Evolutionary conservation across 2,888 invertebrate genomes (phyloP), one percentile per base, ranked within the genome.

Genomic region (Cheilosia variabilis): DNA sequence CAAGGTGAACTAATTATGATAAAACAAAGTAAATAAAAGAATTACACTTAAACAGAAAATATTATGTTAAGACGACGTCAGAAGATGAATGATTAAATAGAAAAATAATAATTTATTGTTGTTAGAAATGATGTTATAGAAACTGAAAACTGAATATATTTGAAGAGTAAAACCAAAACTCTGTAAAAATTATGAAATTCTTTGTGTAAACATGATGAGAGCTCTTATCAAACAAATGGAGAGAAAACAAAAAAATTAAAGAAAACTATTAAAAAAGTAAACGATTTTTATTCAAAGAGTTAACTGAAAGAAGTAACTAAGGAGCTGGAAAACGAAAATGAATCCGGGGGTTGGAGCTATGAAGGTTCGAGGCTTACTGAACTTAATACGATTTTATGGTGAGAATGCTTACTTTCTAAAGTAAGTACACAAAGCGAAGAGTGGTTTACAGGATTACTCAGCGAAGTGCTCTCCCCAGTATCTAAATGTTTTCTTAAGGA

Each of bases 111-210:
- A 86, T 80, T 68, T 80, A 86, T 86, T 86, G 86, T 86, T 86
- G 86, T 86, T 86, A 86, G 86, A 86, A 57, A 80, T 76, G 86
- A 75, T 76, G 66, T 68, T 72, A 76, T 86, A 77, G 80, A 81
- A 81, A 68, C 24, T 77, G 63, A 79, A 73, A 83, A 84, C 45
- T 65, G 66, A 58, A 79, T 68, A 83, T 63, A 78, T 72, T 73
- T 77, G 57, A 68, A 34, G 37, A 68, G 78, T 43, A 73, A 53
- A 63, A 52, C 68, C 58, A 69, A 27, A 79, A 69, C 75, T 75
- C 79, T 79, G 71, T 66, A 66, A 84, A 47, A 84, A 84, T 84
- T 84, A 84, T 79, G 41, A 84, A 84, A 84, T 79, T 84, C 79
- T 79, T 79, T 84, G 84, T 84, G 84, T 79, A 75, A 84, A 31